These are phyloP conservation scores for western clawed frog (Xenopus tropicalis) DNA, from an alignment of 2,113 vertebrate species.

Conservation along the genomic window UCB_Xtro_10.0 CM004449.2:33928001-33928500, in stretches of 20 bases:
- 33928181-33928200: neutral
- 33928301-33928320: too few species aligned
- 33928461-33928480: neutral
- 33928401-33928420: neutral
- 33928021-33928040: slow-evolving; percentile 3
- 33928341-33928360: neutral
- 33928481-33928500: too few species aligned
- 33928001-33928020: slow-evolving; percentile 3
- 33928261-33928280: neutral
- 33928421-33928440: neutral
- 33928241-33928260: neutral
- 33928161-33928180: slow-evolving; percentile 1
- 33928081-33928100: slow-evolving; percentile 8
- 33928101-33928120: slow-evolving; percentile 23
- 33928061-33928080: neutral
- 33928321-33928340: neutral
- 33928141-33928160: slow-evolving; percentile 13
- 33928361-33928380: neutral
- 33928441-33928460: slow-evolving; percentile 6
- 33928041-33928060: slow-evolving; percentile 5
- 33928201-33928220: neutral
- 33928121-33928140: neutral
- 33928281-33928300: neutral
- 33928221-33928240: neutral
- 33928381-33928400: neutral